Conservation (phyloP, 2,888 invertebrate species). For the Tachina fera region DNA sequence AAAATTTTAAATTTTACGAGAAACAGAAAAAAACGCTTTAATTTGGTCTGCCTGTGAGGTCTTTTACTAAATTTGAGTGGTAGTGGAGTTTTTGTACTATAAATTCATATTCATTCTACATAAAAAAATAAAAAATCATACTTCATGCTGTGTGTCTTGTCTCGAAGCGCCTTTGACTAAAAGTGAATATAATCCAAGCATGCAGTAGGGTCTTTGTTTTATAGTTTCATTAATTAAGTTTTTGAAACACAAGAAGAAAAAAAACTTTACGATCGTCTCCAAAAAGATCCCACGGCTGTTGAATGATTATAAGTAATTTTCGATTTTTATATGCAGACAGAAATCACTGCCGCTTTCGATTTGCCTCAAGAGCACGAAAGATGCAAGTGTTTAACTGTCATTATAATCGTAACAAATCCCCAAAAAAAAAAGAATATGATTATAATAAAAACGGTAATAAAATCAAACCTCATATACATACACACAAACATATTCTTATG, state of each 20-base stretch:
- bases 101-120: conserved; percentile 52
- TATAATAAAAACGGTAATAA: conserved; percentile 45
- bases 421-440: conserved; percentile 24
- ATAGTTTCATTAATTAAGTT: conserved; percentile 70
- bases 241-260: conserved; percentile 32
- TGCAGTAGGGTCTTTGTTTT: conserved; percentile 58
- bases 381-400: conserved; percentile 61
- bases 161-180: conserved; percentile 11
- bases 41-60: conserved; percentile 61
- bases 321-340: conserved; percentile 36
- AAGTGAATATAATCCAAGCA: conserved; percentile 50
- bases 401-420: conserved; percentile 6
- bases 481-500: neutral
- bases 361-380: conserved; percentile 14
- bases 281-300: conserved; percentile 62
- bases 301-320: conserved; percentile 67
- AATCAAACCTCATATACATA: neutral
- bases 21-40: conserved; percentile 46
- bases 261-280: conserved; percentile 56
- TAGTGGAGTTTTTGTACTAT: conserved; percentile 30
- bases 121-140: conserved; percentile 6
- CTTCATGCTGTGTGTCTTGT: conserved; percentile 50
- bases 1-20: conserved; percentile 21
- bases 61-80: conserved; percentile 39
- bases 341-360: conserved; percentile 19